These are phyloP conservation scores for Mimachlamys varia DNA, from an alignment of 2,888 invertebrate species.

Conservation along the genomic window DNA sequence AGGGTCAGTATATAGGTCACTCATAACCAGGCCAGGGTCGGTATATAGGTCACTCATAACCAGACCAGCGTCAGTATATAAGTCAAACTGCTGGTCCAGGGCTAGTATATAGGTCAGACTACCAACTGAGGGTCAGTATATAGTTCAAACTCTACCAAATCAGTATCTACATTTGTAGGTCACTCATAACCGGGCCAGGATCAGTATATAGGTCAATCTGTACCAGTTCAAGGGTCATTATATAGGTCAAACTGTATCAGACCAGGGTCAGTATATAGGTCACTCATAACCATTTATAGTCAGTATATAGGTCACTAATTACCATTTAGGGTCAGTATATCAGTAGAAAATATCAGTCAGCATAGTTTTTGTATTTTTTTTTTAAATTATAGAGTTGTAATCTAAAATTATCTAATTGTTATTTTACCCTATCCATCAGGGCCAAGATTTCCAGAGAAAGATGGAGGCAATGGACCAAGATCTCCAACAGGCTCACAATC, in stretches of 20 bases:
- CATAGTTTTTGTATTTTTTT: too few relatives aligned
- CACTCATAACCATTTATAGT: conserved; percentile 42
- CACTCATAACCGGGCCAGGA: conserved; percentile 23
- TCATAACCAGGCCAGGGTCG: conserved; percentile 64
- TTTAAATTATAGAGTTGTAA: neutral
- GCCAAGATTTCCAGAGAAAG: conserved; percentile 65
- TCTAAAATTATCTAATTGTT: neutral
- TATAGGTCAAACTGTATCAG: conserved; percentile 57
- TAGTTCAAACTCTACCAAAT: conserved; percentile 21
- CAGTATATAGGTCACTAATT: conserved; percentile 73
- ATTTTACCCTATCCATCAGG: conserved; percentile 54
- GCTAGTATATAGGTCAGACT: conserved; percentile 49
- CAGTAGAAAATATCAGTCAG: too few relatives aligned
- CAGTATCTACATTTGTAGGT: conserved; percentile 58
- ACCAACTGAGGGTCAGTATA: conserved; percentile 51
- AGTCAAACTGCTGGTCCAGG: conserved; percentile 67
- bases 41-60: neutral
- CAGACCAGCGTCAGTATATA: conserved; percentile 56
- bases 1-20: conserved; percentile 66
- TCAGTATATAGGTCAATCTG: conserved; percentile 42
- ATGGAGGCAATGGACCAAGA: conserved; percentile 72
- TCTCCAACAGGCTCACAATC: conserved; percentile 66
- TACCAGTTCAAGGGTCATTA: conserved; percentile 44
- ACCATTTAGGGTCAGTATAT: conserved; percentile 52
- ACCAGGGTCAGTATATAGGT: conserved; percentile 57